These are phyloP conservation scores for Sminthurinus aureus DNA, from an alignment of 2,888 invertebrate genomes.

Conservation along the genomic window DNA sequence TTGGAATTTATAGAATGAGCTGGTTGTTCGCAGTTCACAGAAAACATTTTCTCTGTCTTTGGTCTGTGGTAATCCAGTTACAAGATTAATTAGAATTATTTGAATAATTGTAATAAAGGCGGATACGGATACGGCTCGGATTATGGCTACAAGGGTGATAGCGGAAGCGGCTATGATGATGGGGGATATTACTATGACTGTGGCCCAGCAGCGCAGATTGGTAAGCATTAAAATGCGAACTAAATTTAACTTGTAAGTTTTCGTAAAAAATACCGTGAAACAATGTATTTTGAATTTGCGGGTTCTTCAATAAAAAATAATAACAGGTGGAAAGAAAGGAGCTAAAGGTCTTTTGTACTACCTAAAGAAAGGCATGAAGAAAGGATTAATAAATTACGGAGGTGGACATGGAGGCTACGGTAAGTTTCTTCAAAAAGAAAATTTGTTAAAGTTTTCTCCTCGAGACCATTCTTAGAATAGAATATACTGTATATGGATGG, in stretches of 20 bases:
- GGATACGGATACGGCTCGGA: conserved; percentile 6
- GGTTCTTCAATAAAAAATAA: no score
- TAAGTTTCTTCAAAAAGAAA: no score
- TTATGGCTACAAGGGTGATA: conserved; percentile 19
- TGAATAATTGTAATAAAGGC: conserved; percentile 2
- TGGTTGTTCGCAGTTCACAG: no score
- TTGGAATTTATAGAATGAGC: no score
- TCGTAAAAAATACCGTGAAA: no score
- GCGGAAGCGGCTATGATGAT: conserved; percentile 1
- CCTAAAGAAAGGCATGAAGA: conserved; percentile 32
- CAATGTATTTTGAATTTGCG: not conserved
- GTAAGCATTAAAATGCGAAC: no score
- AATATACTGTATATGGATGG: no score
- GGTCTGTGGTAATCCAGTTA: not conserved
- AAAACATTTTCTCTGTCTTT: no score
- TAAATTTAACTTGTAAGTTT: no score
- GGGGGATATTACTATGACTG: not conserved
- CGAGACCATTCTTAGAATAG: no score
- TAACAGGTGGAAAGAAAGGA: conserved; percentile 10
- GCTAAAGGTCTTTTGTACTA: conserved; percentile 24
- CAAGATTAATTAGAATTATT: not conserved
- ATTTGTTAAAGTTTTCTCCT: no score
- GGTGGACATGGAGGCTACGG: no score
- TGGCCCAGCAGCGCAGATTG: not conserved
- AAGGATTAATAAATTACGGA: conserved; percentile 13